phyloP scores from a whole-genome alignment of 2,797 vertebrate species.

The Echeneis naucrates region DNA sequence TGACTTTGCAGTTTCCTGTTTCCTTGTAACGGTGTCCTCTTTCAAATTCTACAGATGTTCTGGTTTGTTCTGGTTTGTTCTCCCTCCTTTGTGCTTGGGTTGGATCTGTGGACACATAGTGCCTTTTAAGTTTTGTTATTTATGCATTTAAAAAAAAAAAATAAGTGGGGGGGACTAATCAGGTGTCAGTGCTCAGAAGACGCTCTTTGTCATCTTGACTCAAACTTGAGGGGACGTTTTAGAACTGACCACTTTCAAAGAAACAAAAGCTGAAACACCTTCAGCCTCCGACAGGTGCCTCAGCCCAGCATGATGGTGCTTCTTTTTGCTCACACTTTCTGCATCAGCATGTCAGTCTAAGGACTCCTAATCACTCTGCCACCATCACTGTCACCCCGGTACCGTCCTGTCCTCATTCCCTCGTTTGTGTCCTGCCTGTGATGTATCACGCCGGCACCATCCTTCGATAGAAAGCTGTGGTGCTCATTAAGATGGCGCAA shows the following conservation, averaged over 20 bases:
- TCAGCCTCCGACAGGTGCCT: conserved; percentile 8
- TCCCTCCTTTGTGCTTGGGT: too few species aligned
- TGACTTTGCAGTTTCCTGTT: background rate
- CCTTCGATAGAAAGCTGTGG: conserved; percentile 79
- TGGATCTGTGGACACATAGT: background rate
- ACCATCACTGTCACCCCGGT: conserved; percentile 65
- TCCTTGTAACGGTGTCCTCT: too few species aligned
- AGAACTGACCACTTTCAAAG: background rate
- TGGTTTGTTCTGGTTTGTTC: too few species aligned
- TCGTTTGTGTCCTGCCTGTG: conserved; percentile 72
- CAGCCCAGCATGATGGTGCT: conserved; percentile 48
- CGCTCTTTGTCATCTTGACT: background rate
- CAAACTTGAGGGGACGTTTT: conserved; percentile 5
- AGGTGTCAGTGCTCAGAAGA: too few species aligned
- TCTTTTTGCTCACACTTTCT: conserved; percentile 46
- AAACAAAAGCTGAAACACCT: conserved; percentile 5
- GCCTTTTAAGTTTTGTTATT: background rate
- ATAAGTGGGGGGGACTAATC: too few species aligned
- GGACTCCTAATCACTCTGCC: conserved; percentile 66
- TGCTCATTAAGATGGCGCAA: conserved; percentile 87
- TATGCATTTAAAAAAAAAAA: background rate
- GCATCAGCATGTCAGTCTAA: conserved; percentile 64
- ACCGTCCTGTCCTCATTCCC: conserved; percentile 70
- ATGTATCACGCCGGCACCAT: conserved; percentile 78
- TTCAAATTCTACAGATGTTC: background rate